Percentiles rank a stretch among this genome's conserved stretches.
Evolutionary conservation across 2,113 vertebrate genomes (phyloP).

Genomic region (Nannospalax galili): DNA sequence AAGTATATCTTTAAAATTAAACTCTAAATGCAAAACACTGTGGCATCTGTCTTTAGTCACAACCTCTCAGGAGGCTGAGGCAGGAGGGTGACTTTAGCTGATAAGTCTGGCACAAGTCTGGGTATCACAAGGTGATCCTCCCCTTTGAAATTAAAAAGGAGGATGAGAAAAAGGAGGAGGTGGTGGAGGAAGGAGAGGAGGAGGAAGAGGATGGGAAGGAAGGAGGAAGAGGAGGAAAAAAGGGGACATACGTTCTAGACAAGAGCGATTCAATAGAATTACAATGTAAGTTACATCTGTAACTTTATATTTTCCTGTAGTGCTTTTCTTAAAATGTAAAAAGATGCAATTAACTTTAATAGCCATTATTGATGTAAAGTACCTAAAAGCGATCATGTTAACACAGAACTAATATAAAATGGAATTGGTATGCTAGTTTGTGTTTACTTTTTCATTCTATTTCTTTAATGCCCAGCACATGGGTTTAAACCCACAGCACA

Average conservation of each 20-base stretch:
- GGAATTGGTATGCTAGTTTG: rapidly evolving
- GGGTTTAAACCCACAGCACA: no score
- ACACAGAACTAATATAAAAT: neutral
- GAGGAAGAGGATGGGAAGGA: neutral
- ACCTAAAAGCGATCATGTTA: neutral
- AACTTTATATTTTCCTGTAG: neutral
- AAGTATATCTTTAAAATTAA: neutral
- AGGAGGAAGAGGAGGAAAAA: neutral
- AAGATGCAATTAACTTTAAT: neutral
- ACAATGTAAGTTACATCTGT: rapidly evolving
- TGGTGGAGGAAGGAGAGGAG: neutral
- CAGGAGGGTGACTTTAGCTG: neutral
- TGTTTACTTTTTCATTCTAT: neutral
- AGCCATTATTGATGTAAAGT: neutral
- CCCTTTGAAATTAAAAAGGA: neutral
- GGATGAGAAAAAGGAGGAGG: neutral
- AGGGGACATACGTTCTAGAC: neutral
- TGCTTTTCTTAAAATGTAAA: neutral
- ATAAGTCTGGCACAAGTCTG: neutral
- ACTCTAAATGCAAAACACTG: neutral
- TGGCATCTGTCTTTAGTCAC: neutral
- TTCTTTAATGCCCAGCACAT: neutral
- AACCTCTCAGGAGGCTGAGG: neutral
- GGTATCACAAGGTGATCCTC: neutral
- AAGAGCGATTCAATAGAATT: neutral